Conservation (phyloP, 92 coral and sea anemone species). For the Diadumene lineata region DNA sequence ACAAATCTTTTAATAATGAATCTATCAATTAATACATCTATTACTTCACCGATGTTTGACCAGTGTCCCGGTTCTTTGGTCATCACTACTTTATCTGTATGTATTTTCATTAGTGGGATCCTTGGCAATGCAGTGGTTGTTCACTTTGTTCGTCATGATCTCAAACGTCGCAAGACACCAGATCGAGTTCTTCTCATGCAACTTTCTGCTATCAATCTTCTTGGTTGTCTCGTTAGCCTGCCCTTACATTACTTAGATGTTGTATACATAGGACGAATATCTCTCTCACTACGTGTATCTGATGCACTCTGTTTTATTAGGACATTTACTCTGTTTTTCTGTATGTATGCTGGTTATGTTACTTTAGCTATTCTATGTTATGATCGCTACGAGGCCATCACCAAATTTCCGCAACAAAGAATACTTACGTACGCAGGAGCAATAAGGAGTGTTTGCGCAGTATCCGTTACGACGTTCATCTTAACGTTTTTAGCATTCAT, state of each 20-base stretch:
- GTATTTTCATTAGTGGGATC: slow-evolving; percentile 21
- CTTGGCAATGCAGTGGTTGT: slow-evolving; percentile 32
- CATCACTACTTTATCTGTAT: not conserved
- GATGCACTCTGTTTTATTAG: slow-evolving; percentile 17
- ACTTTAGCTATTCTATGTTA: slow-evolving; percentile 37
- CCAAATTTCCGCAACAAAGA: slow-evolving; percentile 38
- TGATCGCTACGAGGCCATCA: slow-evolving; percentile 47
- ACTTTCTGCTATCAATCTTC: slow-evolving; percentile 26
- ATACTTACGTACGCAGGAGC: slow-evolving; percentile 27
- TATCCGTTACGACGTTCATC: slow-evolving; percentile 5
- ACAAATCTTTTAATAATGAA: too few relatives aligned
- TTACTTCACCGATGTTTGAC: not conserved
- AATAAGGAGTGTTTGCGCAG: not conserved
- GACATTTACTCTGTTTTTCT: slow-evolving; percentile 14
- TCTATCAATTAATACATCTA: too few relatives aligned
- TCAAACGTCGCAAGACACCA: slow-evolving; percentile 21
- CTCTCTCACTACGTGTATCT: slow-evolving; percentile 5
- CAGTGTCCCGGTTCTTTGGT: slow-evolving; percentile 11
- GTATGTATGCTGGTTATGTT: slow-evolving; percentile 24
- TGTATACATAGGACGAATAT: slow-evolving; percentile 22
- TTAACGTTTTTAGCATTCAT: slow-evolving; percentile 11
- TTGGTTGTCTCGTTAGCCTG: slow-evolving; percentile 40
- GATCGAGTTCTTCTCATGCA: slow-evolving; percentile 32
- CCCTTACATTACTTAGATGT: slow-evolving; percentile 45
- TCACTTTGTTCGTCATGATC: slow-evolving; percentile 20